Evolutionary conservation across 2,113 vertebrate species (phyloP).

Genomic region (Crypturellus undulatus): DNA sequence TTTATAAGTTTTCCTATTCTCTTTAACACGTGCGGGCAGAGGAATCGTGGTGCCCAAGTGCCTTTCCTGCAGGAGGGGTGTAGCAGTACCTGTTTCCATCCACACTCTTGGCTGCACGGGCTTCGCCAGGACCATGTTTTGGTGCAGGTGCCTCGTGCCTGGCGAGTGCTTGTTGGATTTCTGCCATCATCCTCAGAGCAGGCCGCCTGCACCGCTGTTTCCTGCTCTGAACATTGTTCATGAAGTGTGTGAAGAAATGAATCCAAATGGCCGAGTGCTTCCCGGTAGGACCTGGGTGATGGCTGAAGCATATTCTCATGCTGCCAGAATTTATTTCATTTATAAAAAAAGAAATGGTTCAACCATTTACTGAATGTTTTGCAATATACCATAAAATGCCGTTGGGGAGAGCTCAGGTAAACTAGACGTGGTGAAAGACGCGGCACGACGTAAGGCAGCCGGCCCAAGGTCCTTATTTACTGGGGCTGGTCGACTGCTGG

Average conservation of each 20-base stretch:
- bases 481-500: neutral
- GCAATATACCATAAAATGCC: neutral
- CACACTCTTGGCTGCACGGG: too few relatives aligned
- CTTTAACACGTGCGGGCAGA: neutral
- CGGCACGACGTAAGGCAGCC: rapidly evolving
- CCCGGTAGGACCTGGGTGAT: neutral
- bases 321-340: neutral
- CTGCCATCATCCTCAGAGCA: neutral
- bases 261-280: neutral
- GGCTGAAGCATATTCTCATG: neutral
- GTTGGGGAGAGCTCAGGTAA: neutral
- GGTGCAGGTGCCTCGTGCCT: neutral
- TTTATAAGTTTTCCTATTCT: neutral
- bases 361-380: neutral
- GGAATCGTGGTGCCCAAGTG: rapidly evolving
- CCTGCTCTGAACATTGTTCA: rapidly evolving
- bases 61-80: neutral
- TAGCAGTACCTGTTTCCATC: neutral
- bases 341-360: neutral
- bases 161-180: neutral
- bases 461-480: neutral
- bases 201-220: neutral
- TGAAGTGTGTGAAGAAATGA: neutral
- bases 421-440: neutral
- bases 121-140: neutral